phyloP scores from a whole-genome alignment of 92 coral and sea anemone genomes.

The Epizoanthus scotinus region DNA sequence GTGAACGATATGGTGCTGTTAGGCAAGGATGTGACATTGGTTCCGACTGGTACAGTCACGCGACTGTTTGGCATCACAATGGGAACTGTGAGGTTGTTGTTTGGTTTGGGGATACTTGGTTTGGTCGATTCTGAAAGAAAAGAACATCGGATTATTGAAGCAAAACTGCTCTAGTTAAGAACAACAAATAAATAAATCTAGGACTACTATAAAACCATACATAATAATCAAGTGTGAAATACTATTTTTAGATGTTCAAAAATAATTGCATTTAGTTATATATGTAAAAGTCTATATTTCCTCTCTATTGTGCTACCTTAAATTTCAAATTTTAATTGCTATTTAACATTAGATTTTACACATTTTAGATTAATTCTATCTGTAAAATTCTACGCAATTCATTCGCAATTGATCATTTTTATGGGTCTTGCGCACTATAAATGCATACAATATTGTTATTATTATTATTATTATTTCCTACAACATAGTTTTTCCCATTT shows the following conservation, averaged over 20 bases:
- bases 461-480: too few species aligned
- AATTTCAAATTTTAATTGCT: too few species aligned
- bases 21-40: slow-evolving; percentile 59
- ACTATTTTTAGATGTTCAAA: not conserved
- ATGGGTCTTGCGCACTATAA: too few species aligned
- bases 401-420: too few species aligned
- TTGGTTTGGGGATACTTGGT: slow-evolving; percentile 23
- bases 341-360: too few species aligned
- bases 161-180: not conserved
- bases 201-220: not conserved
- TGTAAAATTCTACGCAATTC: too few species aligned
- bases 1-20: slow-evolving; percentile 54
- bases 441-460: too few species aligned
- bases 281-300: too few species aligned
- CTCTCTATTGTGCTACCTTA: too few species aligned
- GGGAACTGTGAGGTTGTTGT: not conserved
- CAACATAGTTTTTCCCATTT: too few species aligned
- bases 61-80: slow-evolving; percentile 16
- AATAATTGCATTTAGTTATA: too few species aligned
- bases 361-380: too few species aligned
- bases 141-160: not conserved
- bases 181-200: not conserved
- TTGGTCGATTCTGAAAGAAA: slow-evolving; percentile 23
- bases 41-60: slow-evolving; percentile 52
- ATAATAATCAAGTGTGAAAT: not conserved